phyloP scores from a whole-genome alignment of 2,797 vertebrate species.

The Lates japonicus region DNA sequence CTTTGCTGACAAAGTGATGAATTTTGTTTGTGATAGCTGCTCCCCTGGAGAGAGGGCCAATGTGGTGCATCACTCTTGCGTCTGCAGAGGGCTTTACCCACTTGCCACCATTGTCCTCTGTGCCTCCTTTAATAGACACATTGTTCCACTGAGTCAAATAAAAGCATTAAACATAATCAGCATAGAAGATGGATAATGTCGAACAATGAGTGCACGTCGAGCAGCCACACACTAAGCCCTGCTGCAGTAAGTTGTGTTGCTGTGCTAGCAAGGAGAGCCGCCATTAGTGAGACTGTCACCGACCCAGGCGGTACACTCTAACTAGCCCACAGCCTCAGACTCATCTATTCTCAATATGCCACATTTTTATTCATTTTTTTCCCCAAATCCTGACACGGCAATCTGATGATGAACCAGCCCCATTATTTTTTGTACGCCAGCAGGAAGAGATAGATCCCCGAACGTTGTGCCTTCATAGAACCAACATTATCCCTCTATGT shows the following conservation, averaged over 20 bases:
- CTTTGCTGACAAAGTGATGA: conserved; percentile 61
- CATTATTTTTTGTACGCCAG: conserved; percentile 95
- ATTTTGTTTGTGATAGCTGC: conserved; percentile 62
- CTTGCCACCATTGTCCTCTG: conserved; percentile 56
- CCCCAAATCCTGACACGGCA: conserved; percentile 92
- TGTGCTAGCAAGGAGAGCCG: conserved; percentile 41
- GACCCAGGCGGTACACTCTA: conserved; percentile 79
- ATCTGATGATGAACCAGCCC: conserved; percentile 96
- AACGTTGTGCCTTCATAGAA: conserved; percentile 92
- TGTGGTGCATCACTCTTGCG: conserved; percentile 33
- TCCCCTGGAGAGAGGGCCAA: conserved; percentile 49
- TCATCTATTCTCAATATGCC: conserved; percentile 91
- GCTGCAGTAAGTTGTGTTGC: conserved; percentile 41
- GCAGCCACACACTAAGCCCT: conserved; percentile 52
- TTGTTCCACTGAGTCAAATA: conserved; percentile 56
- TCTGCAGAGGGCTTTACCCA: conserved; percentile 46
- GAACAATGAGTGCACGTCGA: conserved; percentile 44
- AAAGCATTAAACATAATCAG: conserved; percentile 65
- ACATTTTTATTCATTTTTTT: conserved; percentile 94
- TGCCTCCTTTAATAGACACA: conserved; percentile 56
- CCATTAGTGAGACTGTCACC: conserved; percentile 69
- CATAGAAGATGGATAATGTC: conserved; percentile 62
- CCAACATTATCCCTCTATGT: conserved; percentile 99
- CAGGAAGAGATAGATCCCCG: conserved; percentile 75
- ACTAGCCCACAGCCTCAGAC: conserved; percentile 90